A percentile compares a stretch with the other conserved stretches of the same genome.
phyloP scores from a whole-genome alignment of 2,797 vertebrate species.

The Notoglanidium macrostoma region DNA sequence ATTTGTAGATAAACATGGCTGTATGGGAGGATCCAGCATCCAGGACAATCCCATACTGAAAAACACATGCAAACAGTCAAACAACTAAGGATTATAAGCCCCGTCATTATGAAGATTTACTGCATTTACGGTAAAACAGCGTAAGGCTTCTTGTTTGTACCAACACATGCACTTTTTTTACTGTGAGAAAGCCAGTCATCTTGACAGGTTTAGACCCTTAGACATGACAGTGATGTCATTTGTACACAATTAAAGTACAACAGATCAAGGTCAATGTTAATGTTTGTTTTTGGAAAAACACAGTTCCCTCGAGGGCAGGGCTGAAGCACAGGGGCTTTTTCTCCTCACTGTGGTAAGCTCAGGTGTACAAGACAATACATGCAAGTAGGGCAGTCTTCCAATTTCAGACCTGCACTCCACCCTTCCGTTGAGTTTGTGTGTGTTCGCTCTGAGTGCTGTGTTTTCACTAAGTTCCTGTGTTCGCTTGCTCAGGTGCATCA shows the following conservation, averaged over 20 bases:
- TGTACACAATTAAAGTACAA: neutral
- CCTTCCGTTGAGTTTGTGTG: conserved; percentile 11
- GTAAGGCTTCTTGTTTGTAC: neutral
- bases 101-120: neutral
- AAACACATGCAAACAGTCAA: conserved; percentile 43
- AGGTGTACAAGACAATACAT: conserved; percentile 40
- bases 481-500: neutral
- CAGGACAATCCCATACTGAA: conserved; percentile 86
- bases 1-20: conserved; percentile 83
- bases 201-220: neutral
- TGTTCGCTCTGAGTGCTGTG: neutral
- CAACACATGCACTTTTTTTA: neutral
- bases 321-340: neutral
- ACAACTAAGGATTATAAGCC: neutral
- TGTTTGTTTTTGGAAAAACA: neutral
- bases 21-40: conserved; percentile 92
- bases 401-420: conserved; percentile 22
- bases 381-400: conserved; percentile 16
- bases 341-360: neutral
- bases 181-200: neutral
- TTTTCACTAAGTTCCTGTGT: neutral
- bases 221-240: neutral
- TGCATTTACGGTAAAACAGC: neutral
- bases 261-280: neutral
- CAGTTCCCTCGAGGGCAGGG: conserved; percentile 6